phyloP scores from a whole-genome alignment of 35 echinoderm and acorn worm species.

The Ophiothrix spiculata region DNA sequence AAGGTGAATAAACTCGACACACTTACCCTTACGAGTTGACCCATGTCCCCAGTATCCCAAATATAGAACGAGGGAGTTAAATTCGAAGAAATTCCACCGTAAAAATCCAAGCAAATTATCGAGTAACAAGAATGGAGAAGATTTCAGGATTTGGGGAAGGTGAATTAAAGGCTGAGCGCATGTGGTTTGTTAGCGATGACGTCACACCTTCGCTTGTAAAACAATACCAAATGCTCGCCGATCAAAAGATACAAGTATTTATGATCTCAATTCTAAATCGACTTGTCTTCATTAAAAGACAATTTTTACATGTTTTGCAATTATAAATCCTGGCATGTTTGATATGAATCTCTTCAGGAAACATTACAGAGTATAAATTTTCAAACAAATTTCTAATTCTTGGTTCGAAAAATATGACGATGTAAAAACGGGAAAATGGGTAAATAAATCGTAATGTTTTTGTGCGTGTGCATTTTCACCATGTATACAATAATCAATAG shows the following conservation, averaged over 20 bases:
- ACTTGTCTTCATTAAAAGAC: not conserved
- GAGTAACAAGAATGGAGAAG: slow-evolving; percentile 31
- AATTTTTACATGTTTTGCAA: not conserved
- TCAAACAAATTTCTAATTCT: not conserved
- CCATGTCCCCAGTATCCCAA: slow-evolving; percentile 19
- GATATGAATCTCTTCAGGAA: not conserved
- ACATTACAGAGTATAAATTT: not conserved
- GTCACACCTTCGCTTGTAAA: slow-evolving; percentile 36
- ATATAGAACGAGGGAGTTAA: not conserved
- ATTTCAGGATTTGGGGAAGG: slow-evolving; percentile 51
- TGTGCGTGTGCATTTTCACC: not conserved
- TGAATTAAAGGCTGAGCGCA: slow-evolving; percentile 51
- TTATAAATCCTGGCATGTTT: not conserved
- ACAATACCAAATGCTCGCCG: not conserved
- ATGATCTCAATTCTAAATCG: not conserved
- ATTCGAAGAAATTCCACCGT: slow-evolving; percentile 24
- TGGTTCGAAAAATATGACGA: not conserved
- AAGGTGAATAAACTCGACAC: slow-evolving; percentile 18
- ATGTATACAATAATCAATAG: too few relatives aligned
- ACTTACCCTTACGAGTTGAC: slow-evolving; percentile 16
- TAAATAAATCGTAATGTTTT: slow-evolving; percentile 4
- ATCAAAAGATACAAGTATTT: not conserved
- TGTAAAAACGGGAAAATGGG: not conserved
- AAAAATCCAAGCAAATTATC: slow-evolving; percentile 24
- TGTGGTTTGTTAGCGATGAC: slow-evolving; percentile 43